phyloP scores from a whole-genome alignment of 2,888 invertebrate genomes.

The Lampropteryx suffumata region DNA sequence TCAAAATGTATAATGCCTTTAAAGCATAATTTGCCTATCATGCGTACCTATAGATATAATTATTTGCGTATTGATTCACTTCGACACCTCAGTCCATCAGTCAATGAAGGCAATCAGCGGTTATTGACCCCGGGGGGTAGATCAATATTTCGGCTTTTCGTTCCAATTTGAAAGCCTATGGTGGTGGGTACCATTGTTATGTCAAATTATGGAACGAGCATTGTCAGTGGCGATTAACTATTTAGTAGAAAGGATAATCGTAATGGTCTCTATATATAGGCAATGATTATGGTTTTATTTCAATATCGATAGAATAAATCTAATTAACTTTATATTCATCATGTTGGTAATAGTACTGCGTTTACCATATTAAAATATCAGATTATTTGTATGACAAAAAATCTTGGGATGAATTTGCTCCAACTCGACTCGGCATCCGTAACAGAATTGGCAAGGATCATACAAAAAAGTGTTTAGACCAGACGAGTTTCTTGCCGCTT shows the following conservation, averaged over 20 bases:
- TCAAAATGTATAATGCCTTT: no score
- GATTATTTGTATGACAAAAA: no score
- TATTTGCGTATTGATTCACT: neutral
- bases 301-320: neutral
- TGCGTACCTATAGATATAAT: slow-evolving; percentile 1
- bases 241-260: neutral
- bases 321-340: no score
- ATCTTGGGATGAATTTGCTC: no score
- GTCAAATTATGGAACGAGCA: slow-evolving; percentile 25
- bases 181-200: slow-evolving; percentile 40
- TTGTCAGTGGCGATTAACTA: slow-evolving; percentile 2
- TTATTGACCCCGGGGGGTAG: slow-evolving; percentile 51
- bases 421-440: no score
- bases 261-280: no score
- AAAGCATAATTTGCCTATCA: neutral
- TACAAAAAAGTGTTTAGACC: no score
- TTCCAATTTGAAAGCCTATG: slow-evolving; percentile 54
- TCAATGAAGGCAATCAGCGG: slow-evolving; percentile 65
- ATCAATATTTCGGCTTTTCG: slow-evolving; percentile 69
- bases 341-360: no score
- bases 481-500: no score
- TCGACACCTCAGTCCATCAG: slow-evolving; percentile 32
- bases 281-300: no score
- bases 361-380: no score
- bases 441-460: no score